Percentiles rank a stretch among this genome's conserved stretches.
Evolutionary conservation across 2,888 invertebrate species (phyloP).

Genomic region (Leptinotarsa tumamoca): DNA sequence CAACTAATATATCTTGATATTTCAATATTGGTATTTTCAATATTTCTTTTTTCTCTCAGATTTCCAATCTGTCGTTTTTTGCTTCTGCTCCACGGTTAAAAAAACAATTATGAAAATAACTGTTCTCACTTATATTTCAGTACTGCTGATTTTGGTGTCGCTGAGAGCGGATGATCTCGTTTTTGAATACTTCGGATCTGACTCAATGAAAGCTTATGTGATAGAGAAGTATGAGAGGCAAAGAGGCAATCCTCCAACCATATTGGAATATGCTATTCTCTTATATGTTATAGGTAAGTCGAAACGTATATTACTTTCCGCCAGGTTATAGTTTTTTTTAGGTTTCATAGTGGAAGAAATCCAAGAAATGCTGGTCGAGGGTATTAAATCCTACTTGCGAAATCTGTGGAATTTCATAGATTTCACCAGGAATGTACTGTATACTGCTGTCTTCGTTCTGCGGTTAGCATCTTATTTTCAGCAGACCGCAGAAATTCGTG

Average conservation of each 20-base stretch:
- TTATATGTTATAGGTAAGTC: constrained; percentile 84
- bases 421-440: constrained; percentile 89
- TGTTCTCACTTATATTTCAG: constrained; percentile 67
- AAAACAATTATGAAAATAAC: neutral
- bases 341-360: constrained; percentile 94
- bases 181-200: constrained; percentile 79
- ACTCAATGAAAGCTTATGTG: constrained; percentile 73
- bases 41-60: no score
- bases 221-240: constrained; percentile 77
- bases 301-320: no score
- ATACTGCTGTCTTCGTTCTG: constrained; percentile 79
- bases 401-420: constrained; percentile 98
- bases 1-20: no score
- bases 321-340: constrained; percentile 55
- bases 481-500: constrained; percentile 77
- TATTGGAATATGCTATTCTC: constrained; percentile 85
- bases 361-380: constrained; percentile 89
- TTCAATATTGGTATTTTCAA: no score
- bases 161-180: constrained; percentile 87
- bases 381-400: constrained; percentile 86
- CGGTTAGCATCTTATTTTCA: constrained; percentile 80
- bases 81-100: no score
- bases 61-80: no score
- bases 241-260: constrained; percentile 87
- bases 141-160: constrained; percentile 91